Evolutionary conservation across 2,113 vertebrate genomes (phyloP), one percentile per base, ranked within the genome.

Genomic region (Corythaixoides concolor): DNA sequence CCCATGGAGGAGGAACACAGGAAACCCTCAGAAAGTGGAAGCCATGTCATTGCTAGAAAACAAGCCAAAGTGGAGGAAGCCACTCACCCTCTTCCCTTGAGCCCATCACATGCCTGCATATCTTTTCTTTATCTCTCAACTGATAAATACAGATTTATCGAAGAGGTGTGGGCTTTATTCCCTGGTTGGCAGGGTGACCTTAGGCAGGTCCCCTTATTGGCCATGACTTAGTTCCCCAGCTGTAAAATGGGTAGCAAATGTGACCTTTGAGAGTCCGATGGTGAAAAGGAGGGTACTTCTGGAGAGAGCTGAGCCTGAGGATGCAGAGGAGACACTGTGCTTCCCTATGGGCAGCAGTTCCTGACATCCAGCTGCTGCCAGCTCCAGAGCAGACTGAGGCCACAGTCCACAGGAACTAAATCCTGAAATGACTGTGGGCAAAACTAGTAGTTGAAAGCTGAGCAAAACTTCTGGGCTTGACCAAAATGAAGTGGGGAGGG

Each of bases 1-100:
- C 24, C 63, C 0, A 0, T 22, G 28, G 30, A 2, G 7, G 13
- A 58, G 27, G 66, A 50, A 21, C 43, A 7, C 0, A 39, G 4
- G 43, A 55, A 70, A 47, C 32, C 24, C 15, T 35, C 1, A 2
- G 43, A 8, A 2, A 70, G 39, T 39, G 69, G 69, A 68, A 89
- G 74, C 86, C 5, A 0, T 74, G 52, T 75, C 80, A 37, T 41
- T 59, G 68, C 80, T 85, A 20, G 58, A 59, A 79, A 89, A 68
- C 49, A 79, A 50, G 32, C 20, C 4, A 1, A 79, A 80, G 67
- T 39, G 49, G 28, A 60, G 33, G 37, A 66, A 60, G 22, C 69
- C 6, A 1, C 58, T n/a, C 41, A 33, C 68, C 63, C 20, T 83
- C 63, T 72, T 63, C 62, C 63, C n/a, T 39, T 41, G 10, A 79